These are phyloP conservation scores for Dreissena rostriformis DNA, from an alignment of 1,140 invertebrate species.

Conservation along the genomic window DNA sequence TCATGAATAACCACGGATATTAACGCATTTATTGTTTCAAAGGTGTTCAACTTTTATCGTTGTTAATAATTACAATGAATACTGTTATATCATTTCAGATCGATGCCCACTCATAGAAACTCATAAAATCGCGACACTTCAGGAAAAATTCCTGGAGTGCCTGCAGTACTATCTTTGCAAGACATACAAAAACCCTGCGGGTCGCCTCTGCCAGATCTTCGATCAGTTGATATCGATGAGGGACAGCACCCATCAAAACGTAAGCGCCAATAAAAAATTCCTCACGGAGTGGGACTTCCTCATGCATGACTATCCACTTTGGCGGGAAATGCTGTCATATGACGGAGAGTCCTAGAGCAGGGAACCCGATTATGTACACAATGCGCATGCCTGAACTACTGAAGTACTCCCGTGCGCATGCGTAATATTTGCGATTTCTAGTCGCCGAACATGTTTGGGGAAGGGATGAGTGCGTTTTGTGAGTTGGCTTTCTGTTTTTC, in stretches of 20 bases:
- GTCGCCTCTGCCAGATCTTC: constrained; percentile 24
- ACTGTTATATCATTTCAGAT: constrained; percentile 22
- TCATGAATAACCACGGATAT: no score
- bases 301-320: constrained; percentile 55
- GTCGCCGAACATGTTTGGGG: no score
- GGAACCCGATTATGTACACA: no score
- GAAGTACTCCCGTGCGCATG: no score
- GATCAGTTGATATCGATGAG: constrained; percentile 17
- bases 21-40: neutral
- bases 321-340: constrained; percentile 55
- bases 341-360: constrained; percentile 22
- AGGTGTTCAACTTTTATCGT: neutral
- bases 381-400: no score
- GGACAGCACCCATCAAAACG: constrained; percentile 30
- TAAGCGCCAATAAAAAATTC: constrained; percentile 45
- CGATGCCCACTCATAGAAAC: constrained; percentile 41
- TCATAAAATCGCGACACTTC: constrained; percentile 35
- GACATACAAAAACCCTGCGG: constrained; percentile 5
- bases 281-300: constrained; percentile 51
- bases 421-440: no score
- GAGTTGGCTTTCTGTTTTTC: no score
- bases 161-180: constrained; percentile 41
- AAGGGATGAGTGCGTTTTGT: no score
- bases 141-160: constrained; percentile 49
- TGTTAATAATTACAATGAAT: neutral